Conservation (phyloP, 2,888 invertebrate species). For the Eupithecia centaureata region DNA sequence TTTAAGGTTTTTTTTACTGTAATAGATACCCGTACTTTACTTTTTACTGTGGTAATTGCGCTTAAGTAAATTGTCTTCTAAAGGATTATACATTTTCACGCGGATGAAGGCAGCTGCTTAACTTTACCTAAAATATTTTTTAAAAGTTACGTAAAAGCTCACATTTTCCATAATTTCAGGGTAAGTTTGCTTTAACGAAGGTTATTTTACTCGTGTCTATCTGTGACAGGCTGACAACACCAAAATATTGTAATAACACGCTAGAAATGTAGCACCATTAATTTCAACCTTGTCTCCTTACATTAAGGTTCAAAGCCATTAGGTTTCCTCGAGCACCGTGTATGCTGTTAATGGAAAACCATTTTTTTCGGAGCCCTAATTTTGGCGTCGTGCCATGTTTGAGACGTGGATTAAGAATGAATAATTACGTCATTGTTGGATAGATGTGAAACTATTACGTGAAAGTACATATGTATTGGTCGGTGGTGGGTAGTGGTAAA, state of each 20-base stretch:
- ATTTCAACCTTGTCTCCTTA: slow-evolving; percentile 21
- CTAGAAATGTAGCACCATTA: not conserved
- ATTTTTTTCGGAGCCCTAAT: slow-evolving; percentile 43
- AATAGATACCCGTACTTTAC: too few relatives aligned
- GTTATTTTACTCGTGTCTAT: slow-evolving; percentile 2
- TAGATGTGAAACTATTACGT: slow-evolving; percentile 16
- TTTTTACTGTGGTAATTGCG: too few relatives aligned
- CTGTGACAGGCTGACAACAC: slow-evolving; percentile 13
- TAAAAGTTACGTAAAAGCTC: not conserved
- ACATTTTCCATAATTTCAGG: slow-evolving; percentile 1
- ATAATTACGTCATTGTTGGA: slow-evolving; percentile 4
- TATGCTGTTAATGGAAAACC: slow-evolving; percentile 43
- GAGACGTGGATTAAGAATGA: slow-evolving; percentile 39
- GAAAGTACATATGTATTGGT: too few relatives aligned
- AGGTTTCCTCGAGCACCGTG: slow-evolving; percentile 17
- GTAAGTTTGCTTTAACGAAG: not conserved
- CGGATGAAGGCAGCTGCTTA: too few relatives aligned
- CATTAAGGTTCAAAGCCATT: slow-evolving; percentile 23
- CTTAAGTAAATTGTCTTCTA: too few relatives aligned
- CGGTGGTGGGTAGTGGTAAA: too few relatives aligned
- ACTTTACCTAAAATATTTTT: too few relatives aligned
- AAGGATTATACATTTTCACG: too few relatives aligned
- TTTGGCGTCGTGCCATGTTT: slow-evolving; percentile 44
- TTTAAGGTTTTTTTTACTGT: too few relatives aligned
- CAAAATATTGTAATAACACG: slow-evolving; percentile 25